Evolutionary conservation across 2,888 invertebrate species (phyloP).

Genomic region (Melinaea marsaeus): DNA sequence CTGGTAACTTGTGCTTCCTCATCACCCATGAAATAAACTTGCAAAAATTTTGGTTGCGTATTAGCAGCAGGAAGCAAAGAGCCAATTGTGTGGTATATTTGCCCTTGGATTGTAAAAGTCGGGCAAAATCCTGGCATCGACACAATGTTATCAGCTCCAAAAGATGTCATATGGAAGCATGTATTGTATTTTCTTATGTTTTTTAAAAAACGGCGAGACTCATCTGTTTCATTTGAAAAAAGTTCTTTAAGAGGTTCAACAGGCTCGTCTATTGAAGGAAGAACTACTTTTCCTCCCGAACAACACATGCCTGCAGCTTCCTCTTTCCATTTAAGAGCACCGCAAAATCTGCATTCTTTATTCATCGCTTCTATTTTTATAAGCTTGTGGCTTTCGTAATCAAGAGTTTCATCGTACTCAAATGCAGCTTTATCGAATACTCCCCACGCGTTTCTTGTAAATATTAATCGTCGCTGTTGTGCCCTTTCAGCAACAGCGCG

Average conservation of each 20-base stretch:
- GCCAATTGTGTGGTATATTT: conserved; percentile 30
- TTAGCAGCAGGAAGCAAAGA: conserved; percentile 22
- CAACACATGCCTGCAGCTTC: conserved; percentile 35
- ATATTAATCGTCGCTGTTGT: conserved; percentile 32
- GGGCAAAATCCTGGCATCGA: conserved; percentile 23
- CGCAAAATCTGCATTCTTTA: conserved; percentile 29
- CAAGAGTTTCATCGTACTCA: conserved; percentile 34
- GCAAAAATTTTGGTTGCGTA: conserved; percentile 25
- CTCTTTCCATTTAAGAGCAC: conserved; percentile 34
- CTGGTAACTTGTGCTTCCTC: conserved; percentile 20
- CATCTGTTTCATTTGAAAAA: conserved; percentile 24
- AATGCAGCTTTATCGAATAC: conserved; percentile 35
- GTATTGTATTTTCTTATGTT: conserved; percentile 31
- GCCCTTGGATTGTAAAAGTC: conserved; percentile 29
- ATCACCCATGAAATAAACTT: conserved; percentile 27
- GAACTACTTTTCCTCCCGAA: conserved; percentile 27
- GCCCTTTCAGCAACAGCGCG: conserved; percentile 35
- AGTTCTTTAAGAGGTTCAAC: conserved; percentile 30
- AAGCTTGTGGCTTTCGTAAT: conserved; percentile 34
- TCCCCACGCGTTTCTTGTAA: conserved; percentile 33
- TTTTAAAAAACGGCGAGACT: conserved; percentile 31
- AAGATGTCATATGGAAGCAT: conserved; percentile 33
- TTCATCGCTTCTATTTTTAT: conserved; percentile 32
- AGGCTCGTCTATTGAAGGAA: conserved; percentile 31
- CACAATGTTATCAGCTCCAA: conserved; percentile 26